phyloP scores from a whole-genome alignment of 2,113 vertebrate species.

The Cheirogaleus medius region DNA sequence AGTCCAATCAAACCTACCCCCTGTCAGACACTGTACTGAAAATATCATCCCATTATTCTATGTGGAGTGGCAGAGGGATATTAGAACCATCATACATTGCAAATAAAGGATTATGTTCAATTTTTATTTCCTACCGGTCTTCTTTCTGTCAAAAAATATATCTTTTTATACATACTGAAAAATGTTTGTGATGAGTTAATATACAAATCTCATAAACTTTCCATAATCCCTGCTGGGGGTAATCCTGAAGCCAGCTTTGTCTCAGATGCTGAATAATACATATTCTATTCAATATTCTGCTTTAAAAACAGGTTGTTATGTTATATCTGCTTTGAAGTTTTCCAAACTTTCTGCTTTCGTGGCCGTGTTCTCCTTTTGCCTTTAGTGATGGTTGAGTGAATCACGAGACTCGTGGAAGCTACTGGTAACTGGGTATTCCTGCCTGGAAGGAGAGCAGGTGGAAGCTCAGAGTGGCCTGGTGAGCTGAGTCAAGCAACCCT shows the following conservation, averaged over 20 bases:
- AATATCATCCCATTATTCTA: background rate
- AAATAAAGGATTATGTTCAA: background rate
- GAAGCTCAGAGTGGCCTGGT: background rate
- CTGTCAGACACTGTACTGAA: background rate
- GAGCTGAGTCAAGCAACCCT: background rate
- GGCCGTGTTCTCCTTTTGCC: background rate
- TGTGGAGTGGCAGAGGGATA: background rate
- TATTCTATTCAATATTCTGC: background rate
- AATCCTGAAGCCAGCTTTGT: slow-evolving; percentile 1
- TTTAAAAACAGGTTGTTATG: background rate
- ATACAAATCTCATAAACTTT: background rate
- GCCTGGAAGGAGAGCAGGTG: background rate
- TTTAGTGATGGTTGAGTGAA: background rate
- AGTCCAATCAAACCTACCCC: background rate
- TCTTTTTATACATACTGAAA: background rate
- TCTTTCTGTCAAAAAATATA: background rate
- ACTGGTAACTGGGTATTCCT: background rate
- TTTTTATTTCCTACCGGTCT: background rate
- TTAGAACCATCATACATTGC: background rate
- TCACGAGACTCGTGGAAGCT: background rate
- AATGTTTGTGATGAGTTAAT: background rate
- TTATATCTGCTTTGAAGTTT: background rate
- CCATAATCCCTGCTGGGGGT: background rate
- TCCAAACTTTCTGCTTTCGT: background rate
- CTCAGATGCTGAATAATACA: background rate